Conservation (phyloP, 2,113 vertebrate genomes). For the Microtus pennsylvanicus region DNA sequence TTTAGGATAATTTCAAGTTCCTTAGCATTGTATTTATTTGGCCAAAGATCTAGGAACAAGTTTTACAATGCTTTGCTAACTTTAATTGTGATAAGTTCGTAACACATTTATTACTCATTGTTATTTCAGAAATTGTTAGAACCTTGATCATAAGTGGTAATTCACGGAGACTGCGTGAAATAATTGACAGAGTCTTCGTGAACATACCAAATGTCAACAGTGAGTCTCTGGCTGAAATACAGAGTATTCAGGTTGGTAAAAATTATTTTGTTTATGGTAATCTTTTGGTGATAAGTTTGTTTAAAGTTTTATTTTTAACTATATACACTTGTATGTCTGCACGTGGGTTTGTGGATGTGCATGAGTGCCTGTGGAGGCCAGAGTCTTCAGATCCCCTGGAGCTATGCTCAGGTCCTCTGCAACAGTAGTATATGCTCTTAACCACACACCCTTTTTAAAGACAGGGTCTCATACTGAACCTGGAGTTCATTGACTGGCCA, state of each 20-base stretch:
- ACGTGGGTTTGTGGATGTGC: background rate
- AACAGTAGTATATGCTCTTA: background rate
- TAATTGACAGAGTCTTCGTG: conserved; percentile 89
- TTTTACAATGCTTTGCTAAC: conserved; percentile 65
- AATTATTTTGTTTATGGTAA: conserved; percentile 40
- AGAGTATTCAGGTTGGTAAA: conserved; percentile 75
- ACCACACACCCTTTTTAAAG: background rate
- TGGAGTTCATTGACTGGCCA: background rate
- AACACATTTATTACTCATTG: conserved; percentile 5
- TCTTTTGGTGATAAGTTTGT: background rate
- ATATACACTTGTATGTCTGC: background rate
- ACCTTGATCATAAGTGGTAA: conserved; percentile 84
- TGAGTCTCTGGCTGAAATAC: conserved; percentile 63
- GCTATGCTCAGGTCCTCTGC: background rate
- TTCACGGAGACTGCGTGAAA: conserved; percentile 74
- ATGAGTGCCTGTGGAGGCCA: background rate
- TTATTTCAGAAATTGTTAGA: conserved; percentile 86
- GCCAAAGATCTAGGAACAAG: conserved; percentile 12
- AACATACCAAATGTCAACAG: conserved; percentile 82
- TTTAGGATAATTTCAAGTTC: conserved; percentile 48
- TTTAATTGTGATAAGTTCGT: conserved; percentile 23
- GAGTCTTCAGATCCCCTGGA: background rate
- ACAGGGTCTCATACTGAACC: background rate
- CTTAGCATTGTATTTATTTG: background rate
- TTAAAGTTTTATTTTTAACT: background rate